phyloP scores from a whole-genome alignment of 2,888 invertebrate species.

The Spicauda simplicius region DNA sequence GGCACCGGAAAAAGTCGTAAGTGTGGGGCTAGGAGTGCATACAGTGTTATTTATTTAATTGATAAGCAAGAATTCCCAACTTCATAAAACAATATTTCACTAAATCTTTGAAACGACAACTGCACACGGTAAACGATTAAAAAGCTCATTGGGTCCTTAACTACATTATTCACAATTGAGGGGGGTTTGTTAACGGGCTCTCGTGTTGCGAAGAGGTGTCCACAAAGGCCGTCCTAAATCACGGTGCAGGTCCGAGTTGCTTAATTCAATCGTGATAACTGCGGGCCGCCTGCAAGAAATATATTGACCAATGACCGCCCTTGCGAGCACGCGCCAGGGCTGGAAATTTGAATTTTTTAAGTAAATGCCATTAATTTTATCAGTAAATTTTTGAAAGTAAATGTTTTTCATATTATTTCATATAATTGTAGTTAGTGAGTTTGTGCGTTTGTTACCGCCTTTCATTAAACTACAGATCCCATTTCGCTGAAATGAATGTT shows the following conservation, averaged over 20 bases:
- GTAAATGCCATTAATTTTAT: constrained; percentile 8
- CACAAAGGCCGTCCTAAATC: constrained; percentile 65
- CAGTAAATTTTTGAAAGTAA: constrained; percentile 7
- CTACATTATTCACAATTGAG: constrained; percentile 1
- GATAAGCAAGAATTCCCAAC: too few relatives aligned
- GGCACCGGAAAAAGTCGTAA: too few relatives aligned
- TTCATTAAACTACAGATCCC: too few relatives aligned
- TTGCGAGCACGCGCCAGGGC: constrained; percentile 55
- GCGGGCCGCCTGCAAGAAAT: constrained; percentile 76
- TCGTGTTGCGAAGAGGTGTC: constrained; percentile 45
- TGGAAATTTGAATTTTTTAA: too few relatives aligned
- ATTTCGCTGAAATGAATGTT: too few relatives aligned
- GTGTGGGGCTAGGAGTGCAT: too few relatives aligned
- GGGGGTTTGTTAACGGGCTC: constrained; percentile 9
- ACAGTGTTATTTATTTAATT: too few relatives aligned
- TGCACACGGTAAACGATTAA: background rate
- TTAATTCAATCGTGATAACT: constrained; percentile 85
- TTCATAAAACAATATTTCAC: too few relatives aligned
- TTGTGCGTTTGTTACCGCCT: too few relatives aligned
- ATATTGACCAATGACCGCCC: constrained; percentile 81
- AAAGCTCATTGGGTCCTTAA: background rate
- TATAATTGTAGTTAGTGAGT: too few relatives aligned
- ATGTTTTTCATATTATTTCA: background rate
- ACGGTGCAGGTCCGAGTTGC: constrained; percentile 57
- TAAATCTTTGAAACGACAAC: too few relatives aligned